phyloP scores from a whole-genome alignment of 2,888 invertebrate genomes.

The Allygus modestus region DNA sequence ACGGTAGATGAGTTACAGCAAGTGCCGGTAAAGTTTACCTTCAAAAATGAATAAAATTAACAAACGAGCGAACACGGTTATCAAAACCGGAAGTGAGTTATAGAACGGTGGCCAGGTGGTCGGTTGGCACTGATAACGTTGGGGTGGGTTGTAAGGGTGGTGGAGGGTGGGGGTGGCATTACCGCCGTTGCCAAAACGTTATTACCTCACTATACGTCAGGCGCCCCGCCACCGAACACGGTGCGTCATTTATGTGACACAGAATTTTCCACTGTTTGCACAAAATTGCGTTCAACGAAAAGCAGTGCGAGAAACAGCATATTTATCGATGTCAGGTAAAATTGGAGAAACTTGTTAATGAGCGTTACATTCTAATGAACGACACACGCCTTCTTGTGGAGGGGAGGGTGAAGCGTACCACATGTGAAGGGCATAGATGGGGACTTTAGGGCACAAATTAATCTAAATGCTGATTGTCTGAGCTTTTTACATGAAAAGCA shows the following conservation, averaged over 20 bases:
- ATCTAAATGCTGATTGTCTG: too few species aligned
- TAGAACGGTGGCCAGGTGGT: not conserved
- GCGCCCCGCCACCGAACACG: not conserved
- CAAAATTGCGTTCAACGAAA: slow-evolving; percentile 13
- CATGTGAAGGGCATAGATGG: too few species aligned
- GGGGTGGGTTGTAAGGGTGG: not conserved
- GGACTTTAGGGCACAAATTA: too few species aligned
- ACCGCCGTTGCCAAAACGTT: not conserved
- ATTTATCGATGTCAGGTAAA: not conserved
- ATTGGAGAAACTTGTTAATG: too few species aligned
- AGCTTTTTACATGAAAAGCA: too few species aligned
- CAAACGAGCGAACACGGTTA: not conserved
- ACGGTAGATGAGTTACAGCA: too few species aligned
- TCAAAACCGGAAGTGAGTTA: not conserved
- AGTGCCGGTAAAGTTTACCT: too few species aligned
- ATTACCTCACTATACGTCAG: not conserved
- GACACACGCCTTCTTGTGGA: too few species aligned
- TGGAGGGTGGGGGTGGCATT: not conserved
- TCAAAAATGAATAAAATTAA: too few species aligned
- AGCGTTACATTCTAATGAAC: too few species aligned
- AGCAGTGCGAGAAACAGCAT: not conserved
- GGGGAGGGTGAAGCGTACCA: too few species aligned
- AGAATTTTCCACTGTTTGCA: slow-evolving; percentile 12
- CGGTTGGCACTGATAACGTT: not conserved
- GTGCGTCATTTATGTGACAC: not conserved